Conservation (phyloP, 2,113 vertebrate species). For the Heterochromis multidens region DNA sequence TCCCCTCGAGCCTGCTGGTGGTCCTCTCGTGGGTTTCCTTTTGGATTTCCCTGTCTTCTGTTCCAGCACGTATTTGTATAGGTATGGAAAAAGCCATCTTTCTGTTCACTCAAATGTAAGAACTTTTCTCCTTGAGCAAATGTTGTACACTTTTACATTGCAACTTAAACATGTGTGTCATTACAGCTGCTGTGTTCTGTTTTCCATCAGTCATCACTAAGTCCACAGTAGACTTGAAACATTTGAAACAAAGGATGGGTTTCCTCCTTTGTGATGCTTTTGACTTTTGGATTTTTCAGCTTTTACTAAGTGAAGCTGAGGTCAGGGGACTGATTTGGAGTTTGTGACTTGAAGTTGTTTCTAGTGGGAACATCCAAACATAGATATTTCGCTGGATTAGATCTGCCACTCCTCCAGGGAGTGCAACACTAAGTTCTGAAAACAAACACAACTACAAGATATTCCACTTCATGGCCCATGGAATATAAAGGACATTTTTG, state of each 20-base stretch:
- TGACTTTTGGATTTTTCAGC: background rate
- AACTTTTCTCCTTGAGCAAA: background rate
- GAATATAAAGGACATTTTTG: background rate
- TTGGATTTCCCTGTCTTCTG: slow-evolving; percentile 90
- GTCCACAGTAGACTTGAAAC: background rate
- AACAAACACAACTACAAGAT: background rate
- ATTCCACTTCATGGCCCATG: background rate
- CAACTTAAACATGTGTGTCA: background rate
- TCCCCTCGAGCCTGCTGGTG: slow-evolving; percentile 87
- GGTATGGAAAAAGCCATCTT: slow-evolving; percentile 65
- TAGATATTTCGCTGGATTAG: background rate
- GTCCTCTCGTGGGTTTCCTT: slow-evolving; percentile 91
- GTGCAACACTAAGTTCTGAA: background rate
- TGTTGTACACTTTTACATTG: background rate
- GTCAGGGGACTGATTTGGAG: background rate
- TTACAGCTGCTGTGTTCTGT: background rate
- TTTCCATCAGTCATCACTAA: background rate
- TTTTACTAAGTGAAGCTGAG: background rate
- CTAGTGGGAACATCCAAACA: background rate
- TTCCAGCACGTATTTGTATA: slow-evolving; percentile 89
- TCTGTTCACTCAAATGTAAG: background rate
- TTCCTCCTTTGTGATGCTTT: background rate
- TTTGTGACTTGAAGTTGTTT: background rate
- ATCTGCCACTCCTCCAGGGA: background rate
- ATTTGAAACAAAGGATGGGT: background rate